These are phyloP conservation scores for Psettodes erumei DNA, from an alignment of 2,113 vertebrate genomes.

Conservation along the genomic window DNA sequence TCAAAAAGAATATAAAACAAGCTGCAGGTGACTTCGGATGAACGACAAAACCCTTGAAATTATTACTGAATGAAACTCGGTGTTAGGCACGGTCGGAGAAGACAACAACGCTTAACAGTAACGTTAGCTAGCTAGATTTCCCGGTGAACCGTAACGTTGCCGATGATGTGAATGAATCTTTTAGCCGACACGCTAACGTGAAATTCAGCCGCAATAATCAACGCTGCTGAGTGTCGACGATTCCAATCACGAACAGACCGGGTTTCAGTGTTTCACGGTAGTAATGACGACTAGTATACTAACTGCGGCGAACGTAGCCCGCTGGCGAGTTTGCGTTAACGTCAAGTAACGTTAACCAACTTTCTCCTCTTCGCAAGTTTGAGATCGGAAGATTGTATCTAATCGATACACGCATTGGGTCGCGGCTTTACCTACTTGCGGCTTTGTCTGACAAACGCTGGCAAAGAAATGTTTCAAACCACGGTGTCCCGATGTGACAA, in stretches of 20 bases:
- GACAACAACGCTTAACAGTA: slow-evolving; percentile 1
- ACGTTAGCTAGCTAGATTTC: neutral
- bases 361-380: neutral
- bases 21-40: neutral
- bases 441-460: neutral
- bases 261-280: too few species aligned
- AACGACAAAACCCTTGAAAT: neutral
- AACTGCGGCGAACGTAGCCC: neutral
- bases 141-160: neutral
- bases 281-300: too few species aligned
- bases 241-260: neutral
- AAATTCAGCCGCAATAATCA: neutral
- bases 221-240: neutral
- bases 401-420: neutral
- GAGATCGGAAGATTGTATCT: too few species aligned
- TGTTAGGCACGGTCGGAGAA: neutral
- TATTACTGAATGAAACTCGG: too few species aligned
- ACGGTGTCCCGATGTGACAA: neutral
- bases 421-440: neutral
- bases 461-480: neutral
- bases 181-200: neutral
- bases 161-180: neutral
- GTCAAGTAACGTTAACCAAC: slow-evolving; percentile 23
- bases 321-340: slow-evolving; percentile 11
- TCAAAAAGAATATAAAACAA: neutral